Base-by-base conservation (phyloP, 2,797 vertebrate genomes). In the Epinephelus awoara region DNA sequence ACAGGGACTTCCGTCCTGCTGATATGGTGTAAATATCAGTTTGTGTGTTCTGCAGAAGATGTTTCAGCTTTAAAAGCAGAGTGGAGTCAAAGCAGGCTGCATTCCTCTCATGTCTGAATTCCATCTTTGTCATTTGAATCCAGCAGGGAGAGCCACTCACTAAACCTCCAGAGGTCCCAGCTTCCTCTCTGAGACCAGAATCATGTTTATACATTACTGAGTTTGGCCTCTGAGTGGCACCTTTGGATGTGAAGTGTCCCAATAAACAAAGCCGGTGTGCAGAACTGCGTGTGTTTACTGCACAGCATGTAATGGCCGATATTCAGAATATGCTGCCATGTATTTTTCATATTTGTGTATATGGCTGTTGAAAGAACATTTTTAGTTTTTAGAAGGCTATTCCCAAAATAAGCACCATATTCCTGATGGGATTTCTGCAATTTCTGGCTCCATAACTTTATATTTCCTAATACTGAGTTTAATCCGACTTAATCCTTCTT, bases 141-240 rank as follows among this genome's bases (percentile, higher is more conserved):
- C 64, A 83, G 29, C 73, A 82, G 65, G 11, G 50, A 75, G 46
- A 74, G 34, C 40, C 40, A 44, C 19, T 76, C 12, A 44, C 34
- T 6, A 54, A 70, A 54, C 21, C 40, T 51, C 40, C 21, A 17
- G 23, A 59, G 56, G 27, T 19, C 25, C 2, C 21, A 0, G 25
- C 23, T 65, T 15, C 23, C 6, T 38, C n/a, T 27, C 15, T 6
- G 21, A 40, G 9, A 51, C 52, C 3, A 1, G 5, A 51, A 46
- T 65, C 47, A 18, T 5, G 1, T 23, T 79, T 11, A 34, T 25
- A 18, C 19, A 40, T 71, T 9, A 51, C 13, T 13, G 29, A 15
- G 19, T 19, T 54, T 13, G 14, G 56, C 23, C 8, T 71, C 50
- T 2, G 19, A 0, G 1, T 25, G 9, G 9, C 18, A 64, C 27